Evolutionary conservation across 2,113 vertebrate species (phyloP), one percentile per base, ranked within the genome.

Genomic region (Hippocampus zosterae): DNA sequence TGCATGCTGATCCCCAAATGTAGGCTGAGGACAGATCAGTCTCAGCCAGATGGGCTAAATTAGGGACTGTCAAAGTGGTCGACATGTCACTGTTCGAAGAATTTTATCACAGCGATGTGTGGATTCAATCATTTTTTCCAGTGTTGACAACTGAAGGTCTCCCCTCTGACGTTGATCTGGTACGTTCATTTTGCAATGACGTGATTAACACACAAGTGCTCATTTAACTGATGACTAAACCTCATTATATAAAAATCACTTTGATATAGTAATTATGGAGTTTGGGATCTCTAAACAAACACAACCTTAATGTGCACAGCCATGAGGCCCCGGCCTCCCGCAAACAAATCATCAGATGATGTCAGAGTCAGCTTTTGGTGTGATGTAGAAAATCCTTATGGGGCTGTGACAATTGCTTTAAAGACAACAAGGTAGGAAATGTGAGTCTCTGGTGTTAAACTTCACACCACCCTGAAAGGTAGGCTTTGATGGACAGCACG

Each of bases 41-140:
- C 72, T 70, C 15, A 33, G 50, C 8, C 84, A 86, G 67, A 84
- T 81, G 72, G 78, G 44, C 52, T 15, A 62, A 65, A 83, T 70
- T 70, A 74, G 73, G 44, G 70, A 52, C 76, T 73, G 44, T 69
- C 15, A n/a, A 23, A 16, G 25, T 46, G 44, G 44, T 15, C 7
- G 25, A 25, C 11, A 16, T 50, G 7, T 29, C 42, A 16, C 19
- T 50, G 18, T 33, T 11, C 5, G 46, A 44, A 44, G 42, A 12
- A 44, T 46, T 6, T 29, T 15, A 23, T 10, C n/a, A 13, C 7
- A 53, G 42, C 12, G 13, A 44, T 44, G 42, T 12, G 1, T 44
- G 42, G 12, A 44, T 12, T 44, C 41, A 42, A 37, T 37, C 5
- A 33, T 37, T 37, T 37, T 37, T 37, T 37, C 19, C 46, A 18